Evolutionary conservation across 2,888 invertebrate species (phyloP), one percentile per base, ranked within the genome.

Genomic region (Hybos culiciformis): DNA sequence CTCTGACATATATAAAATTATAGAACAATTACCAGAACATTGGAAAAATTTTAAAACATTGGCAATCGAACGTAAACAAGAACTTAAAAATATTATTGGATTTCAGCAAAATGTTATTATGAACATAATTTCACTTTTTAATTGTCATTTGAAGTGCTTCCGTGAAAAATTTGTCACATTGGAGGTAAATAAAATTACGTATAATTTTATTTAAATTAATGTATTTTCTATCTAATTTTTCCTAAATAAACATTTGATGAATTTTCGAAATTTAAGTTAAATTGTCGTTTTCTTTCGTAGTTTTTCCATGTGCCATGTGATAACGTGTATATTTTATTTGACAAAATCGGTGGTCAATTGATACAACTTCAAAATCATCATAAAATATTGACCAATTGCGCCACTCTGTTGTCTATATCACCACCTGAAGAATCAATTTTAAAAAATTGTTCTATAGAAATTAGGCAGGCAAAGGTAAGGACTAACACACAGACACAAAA

Each of bases 11-110:
- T 74, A 82, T 54, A 76, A 86, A 42, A 80, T 83, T 70, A 82
- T 82, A 55, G 76, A 85, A 61, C 80, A 86, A 56, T 69, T 96
- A 47, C 94, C 94, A 1, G 83, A 87, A 53, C 78, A 77, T 57
- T 96, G 94, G 94, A 77, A 75, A 42, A 80, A 80, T 51, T 74
- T 90, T 9, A 87, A 91, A 63, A 90, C 86, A 67, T 70, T 82
- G 47, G 83, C 86, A 3, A 75, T 83, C 14, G 75, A 83, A 46
- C 80, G 86, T 48, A 86, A 86, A 63, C 87, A 91, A 61, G 75
- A 78, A 39, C 83, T 94, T 20, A 83, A 83, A 12, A 90, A 93
- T 17, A 70, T 92, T 42, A 85, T 91, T 62, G 82, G 83, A 18
- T 79, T 79, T 48, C 92, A 96, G 64, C 85, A 88, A 4, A 82